These are phyloP conservation scores for Suncus etruscus DNA, from an alignment of 2,113 vertebrate species.

Conservation along the genomic window DNA sequence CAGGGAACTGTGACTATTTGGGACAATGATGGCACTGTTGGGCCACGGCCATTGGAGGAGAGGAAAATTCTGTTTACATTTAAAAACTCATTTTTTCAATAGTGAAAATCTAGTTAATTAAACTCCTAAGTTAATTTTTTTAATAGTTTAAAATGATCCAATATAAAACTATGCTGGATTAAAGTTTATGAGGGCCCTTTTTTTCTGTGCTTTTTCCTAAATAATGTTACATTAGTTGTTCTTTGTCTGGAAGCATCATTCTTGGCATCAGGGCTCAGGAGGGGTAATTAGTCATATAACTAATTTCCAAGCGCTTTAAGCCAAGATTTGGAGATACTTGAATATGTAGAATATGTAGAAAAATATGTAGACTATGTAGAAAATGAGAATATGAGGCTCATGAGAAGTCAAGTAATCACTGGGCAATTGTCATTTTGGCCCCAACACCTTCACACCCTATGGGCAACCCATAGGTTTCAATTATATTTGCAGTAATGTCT, in stretches of 20 bases:
- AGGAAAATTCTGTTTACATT: neutral
- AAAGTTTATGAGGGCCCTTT: neutral
- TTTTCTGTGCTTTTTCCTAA: neutral
- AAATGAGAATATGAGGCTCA: neutral
- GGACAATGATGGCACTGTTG: no score
- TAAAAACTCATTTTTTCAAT: conserved; percentile 26
- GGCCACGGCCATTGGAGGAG: neutral
- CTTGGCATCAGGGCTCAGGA: no score
- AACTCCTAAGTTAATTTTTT: neutral
- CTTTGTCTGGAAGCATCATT: neutral
- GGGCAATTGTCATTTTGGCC: neutral
- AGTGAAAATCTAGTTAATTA: neutral
- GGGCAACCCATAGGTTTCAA: neutral
- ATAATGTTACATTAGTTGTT: neutral
- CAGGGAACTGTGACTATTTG: neutral
- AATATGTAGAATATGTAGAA: neutral
- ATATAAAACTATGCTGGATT: conserved; percentile 2
- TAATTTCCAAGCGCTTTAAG: neutral
- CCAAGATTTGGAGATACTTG: neutral
- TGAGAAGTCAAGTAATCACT: neutral
- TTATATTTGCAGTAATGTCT: neutral
- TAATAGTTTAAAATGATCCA: neutral
- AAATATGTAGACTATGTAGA: neutral
- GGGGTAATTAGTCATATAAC: no score
- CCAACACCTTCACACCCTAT: neutral